These are phyloP conservation scores for Melolontha melolontha DNA, from an alignment of 2,888 invertebrate genomes.

Conservation along the genomic window DNA sequence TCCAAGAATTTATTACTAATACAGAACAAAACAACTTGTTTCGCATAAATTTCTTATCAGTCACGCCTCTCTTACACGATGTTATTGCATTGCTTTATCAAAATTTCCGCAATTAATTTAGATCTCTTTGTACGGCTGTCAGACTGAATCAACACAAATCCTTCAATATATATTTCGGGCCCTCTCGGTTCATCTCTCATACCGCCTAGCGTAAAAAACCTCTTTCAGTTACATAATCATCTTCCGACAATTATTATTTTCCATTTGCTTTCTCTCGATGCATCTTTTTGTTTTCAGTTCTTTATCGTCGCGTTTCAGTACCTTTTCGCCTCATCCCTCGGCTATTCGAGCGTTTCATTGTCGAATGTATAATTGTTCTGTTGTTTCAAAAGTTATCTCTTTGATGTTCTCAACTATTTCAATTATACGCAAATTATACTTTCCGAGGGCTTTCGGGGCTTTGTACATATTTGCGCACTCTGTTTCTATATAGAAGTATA, in stretches of 20 bases:
- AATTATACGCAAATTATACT: conserved; percentile 49
- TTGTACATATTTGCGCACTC: conserved; percentile 45
- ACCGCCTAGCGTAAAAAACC: background rate
- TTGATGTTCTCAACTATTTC: conserved; percentile 49
- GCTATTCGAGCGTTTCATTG: conserved; percentile 1
- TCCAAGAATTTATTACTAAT: too few species aligned
- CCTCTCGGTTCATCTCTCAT: background rate
- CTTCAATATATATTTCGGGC: conserved; percentile 4
- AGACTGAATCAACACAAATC: conserved; percentile 6
- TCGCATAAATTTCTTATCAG: too few species aligned
- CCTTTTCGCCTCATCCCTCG: background rate
- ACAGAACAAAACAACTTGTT: too few species aligned
- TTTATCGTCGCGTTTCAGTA: background rate
- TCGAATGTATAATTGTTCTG: conserved; percentile 45
- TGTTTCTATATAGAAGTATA: background rate
- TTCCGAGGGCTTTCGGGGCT: conserved; percentile 40
- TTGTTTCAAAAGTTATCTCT: conserved; percentile 44
- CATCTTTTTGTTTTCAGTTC: background rate
- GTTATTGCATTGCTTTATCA: conserved; percentile 8
- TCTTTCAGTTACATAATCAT: conserved; percentile 3
- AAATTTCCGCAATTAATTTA: conserved; percentile 17
- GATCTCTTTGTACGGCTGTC: conserved; percentile 5
- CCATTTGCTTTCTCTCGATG: background rate
- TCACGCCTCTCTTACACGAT: too few species aligned
- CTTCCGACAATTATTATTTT: background rate